These are phyloP conservation scores for Pleuronectes platessa DNA, from an alignment of 2,113 vertebrate species.

Conservation along the genomic window DNA sequence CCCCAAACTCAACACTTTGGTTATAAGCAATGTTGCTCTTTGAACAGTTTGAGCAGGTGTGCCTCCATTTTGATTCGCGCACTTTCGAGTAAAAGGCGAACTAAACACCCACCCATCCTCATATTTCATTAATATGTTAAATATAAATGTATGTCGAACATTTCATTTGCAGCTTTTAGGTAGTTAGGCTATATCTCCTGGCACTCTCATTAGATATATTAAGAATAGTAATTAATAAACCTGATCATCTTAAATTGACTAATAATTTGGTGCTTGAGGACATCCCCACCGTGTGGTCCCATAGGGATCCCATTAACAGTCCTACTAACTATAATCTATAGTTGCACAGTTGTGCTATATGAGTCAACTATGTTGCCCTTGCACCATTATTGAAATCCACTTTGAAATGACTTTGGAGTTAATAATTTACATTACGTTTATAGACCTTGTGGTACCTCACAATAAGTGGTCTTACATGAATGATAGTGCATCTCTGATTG, in stretches of 20 bases:
- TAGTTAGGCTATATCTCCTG: conserved; percentile 69
- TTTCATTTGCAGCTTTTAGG: conserved; percentile 62
- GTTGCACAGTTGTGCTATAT: conserved; percentile 49
- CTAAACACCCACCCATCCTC: conserved; percentile 26
- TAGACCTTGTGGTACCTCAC: conserved; percentile 38
- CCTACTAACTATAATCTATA: conserved; percentile 60
- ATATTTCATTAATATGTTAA: conserved; percentile 50
- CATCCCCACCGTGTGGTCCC: conserved; percentile 64
- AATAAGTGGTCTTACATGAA: conserved; percentile 25
- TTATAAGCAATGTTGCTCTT: conserved; percentile 53
- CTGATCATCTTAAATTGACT: conserved; percentile 75
- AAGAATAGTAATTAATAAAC: conserved; percentile 79
- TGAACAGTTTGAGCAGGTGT: conserved; percentile 43
- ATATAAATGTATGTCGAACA: conserved; percentile 59
- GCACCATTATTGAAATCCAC: conserved; percentile 59
- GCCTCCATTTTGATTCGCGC: conserved; percentile 23
- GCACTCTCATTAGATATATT: conserved; percentile 71
- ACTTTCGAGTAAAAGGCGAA: conserved; percentile 36
- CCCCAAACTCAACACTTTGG: conserved; percentile 63
- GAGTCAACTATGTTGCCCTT: conserved; percentile 39
- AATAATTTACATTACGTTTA: conserved; percentile 52
- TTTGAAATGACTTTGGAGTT: conserved; percentile 76
- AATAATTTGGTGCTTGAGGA: conserved; percentile 77
- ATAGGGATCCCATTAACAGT: conserved; percentile 66
- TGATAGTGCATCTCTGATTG: conserved; percentile 53